Percentiles rank a stretch among this genome's conserved stretches.
These are phyloP conservation scores for Capitulum mitella DNA, from an alignment of 2,888 invertebrate genomes.

Conservation along the genomic window DNA sequence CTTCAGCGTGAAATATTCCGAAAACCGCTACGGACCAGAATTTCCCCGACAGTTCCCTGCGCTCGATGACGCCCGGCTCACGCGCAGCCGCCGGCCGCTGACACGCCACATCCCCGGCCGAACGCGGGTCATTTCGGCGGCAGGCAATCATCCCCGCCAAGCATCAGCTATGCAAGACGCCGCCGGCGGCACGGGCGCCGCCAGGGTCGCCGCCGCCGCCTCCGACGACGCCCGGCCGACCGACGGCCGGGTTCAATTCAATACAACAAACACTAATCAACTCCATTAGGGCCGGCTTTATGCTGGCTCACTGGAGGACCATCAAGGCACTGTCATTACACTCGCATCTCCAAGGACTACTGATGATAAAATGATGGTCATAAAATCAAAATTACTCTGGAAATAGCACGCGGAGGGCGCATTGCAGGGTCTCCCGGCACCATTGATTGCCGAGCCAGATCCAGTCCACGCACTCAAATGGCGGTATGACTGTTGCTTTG, in stretches of 20 bases:
- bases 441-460: neutral
- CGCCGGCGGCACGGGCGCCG: no score
- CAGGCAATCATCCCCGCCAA: no score
- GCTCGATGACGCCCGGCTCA: no score
- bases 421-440: neutral
- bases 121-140: no score
- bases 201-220: neutral
- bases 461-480: constrained; percentile 6
- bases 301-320: constrained; percentile 20
- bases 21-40: no score
- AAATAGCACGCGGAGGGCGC: neutral
- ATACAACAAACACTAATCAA: constrained; percentile 22
- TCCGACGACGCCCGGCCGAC: neutral
- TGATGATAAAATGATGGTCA: constrained; percentile 22
- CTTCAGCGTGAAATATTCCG: no score
- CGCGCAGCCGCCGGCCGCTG: no score
- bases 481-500: neutral
- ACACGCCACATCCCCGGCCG: no score
- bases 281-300: constrained; percentile 6
- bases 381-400: constrained; percentile 18
- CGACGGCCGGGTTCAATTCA: constrained; percentile 1
- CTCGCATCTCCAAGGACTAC: constrained; percentile 21
- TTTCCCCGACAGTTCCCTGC: no score
- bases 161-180: no score
- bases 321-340: constrained; percentile 21